These are phyloP conservation scores for Aphelenchoides besseyi DNA, from an alignment of 1,140 invertebrate species.

Conservation along the genomic window DNA sequence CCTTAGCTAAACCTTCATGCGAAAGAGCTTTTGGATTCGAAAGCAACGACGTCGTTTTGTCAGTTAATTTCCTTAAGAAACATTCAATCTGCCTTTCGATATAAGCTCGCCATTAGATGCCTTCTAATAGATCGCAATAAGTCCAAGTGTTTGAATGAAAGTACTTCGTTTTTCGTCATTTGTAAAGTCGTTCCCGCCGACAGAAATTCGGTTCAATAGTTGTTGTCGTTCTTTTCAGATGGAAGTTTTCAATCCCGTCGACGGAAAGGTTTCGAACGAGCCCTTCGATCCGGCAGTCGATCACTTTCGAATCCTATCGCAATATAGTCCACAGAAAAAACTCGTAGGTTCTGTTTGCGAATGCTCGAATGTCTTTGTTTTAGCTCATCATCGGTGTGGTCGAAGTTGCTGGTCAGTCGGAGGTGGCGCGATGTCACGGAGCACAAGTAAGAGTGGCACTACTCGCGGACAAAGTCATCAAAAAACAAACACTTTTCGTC, in stretches of 20 bases:
- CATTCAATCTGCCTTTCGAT: too few species aligned
- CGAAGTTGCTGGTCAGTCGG: not conserved
- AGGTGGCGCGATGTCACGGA: not conserved
- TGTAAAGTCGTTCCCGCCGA: too few species aligned
- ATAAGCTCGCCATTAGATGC: too few species aligned
- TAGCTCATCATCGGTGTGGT: conserved; percentile 1
- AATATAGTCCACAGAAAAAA: conserved; percentile 20
- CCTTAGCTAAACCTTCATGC: too few species aligned
- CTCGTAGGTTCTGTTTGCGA: conserved; percentile 5
- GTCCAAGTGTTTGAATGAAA: too few species aligned
- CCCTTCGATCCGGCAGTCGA: conserved; percentile 13
- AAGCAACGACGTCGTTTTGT: too few species aligned
- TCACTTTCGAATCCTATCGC: conserved; percentile 16
- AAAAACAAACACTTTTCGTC: conserved; percentile 12
- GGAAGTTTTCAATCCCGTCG: conserved; percentile 1
- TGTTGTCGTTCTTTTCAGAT: too few species aligned
- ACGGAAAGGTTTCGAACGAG: not conserved
- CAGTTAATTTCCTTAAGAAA: too few species aligned
- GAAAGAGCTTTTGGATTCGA: too few species aligned
- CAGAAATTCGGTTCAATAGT: too few species aligned
- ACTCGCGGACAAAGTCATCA: conserved; percentile 15
- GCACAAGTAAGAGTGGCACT: conserved; percentile 15
- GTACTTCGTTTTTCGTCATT: too few species aligned
- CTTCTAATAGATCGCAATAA: too few species aligned
- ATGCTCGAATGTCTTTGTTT: not conserved